Base-by-base conservation (phyloP, 2,888 invertebrate genomes). In the Tetragonula carbonaria region DNA sequence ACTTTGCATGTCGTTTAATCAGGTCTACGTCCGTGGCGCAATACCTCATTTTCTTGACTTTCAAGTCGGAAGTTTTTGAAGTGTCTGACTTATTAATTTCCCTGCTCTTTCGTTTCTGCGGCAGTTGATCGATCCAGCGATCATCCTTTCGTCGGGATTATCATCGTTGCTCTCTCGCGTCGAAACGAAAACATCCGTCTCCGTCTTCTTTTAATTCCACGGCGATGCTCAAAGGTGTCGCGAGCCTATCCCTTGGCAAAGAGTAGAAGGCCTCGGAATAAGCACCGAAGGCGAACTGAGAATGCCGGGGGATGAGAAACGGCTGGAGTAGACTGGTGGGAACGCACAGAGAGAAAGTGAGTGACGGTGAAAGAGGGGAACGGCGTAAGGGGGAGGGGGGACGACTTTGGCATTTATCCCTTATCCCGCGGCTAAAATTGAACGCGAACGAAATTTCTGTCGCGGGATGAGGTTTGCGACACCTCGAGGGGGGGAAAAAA, bases 371-470 rank as follows among this genome's bases (percentile, higher is more conserved):
- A 53, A 53, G 74, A 38, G 73, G 77, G 28, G 16, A 28, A 28
- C 16, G 23, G 8, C 6, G 16, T 16, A 2, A 28, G 28, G 66
- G 74, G 55, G 70, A 74, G 82, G 63, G 71, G 74, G 62, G 74
- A 78, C 77, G 83, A 88, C 80, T 86, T 87, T 84, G 90, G 82
- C 87, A 88, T 90, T 88, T 90, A 90, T 86, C 84, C 82, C 82
- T 88, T 88, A 90, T 88, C 89, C 87, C 81, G 89, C 83, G 89
- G 88, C 85, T 88, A 88, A 89, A 89, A 90, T 90, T 91, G 90
- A 88, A 87, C 83, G 85, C 83, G 84, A 82, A 79, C 82, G 85
- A 88, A 90, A 90, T 89, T 90, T 89, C 82, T 86, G 85, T 74
- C 71, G 76, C 68, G 70, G 82, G 72, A 80, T 59, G 78, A 80